Base-by-base conservation (phyloP, 30 jellyfish, hydroid and myxozoan genomes). In the Chrysaora quinquecirrha region DNA sequence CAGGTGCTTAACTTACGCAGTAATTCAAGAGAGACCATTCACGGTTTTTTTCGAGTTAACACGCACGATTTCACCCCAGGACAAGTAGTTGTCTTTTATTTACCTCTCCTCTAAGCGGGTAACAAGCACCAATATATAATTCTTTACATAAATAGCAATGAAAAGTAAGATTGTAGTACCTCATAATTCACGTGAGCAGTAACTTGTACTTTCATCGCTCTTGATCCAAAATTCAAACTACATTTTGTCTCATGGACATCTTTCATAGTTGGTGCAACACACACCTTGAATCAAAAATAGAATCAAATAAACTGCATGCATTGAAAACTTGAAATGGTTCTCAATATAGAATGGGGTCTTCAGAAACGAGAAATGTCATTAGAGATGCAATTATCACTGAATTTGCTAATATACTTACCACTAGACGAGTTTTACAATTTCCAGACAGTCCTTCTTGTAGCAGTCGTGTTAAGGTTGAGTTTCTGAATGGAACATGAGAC, bases 141-240 rank as follows among this genome's bases (percentile, higher is more conserved):
- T n/a, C n/a, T n/a, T n/a, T n/a, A n/a, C n/a, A n/a, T n/a, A n/a
- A n/a, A n/a, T n/a, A n/a, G n/a, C n/a, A n/a, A n/a, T n/a, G n/a
- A 27, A 64, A 64, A 64, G 23, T 52, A 19, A 2, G n/a, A n/a
- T 3, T 52, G 54, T 52, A 78, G 11, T 32, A 88, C 96, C 88
- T 94, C 99, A 38, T 94, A 94, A 72, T 94, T 94, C 54, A 94
- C 99, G 49, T 87, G 99, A 2, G 99, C 99, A 24, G 95, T 94
- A 23, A 94, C 99, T 84, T 94, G 97, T 28, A 94, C 97, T 76
- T 94, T 94, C 99, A 94, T 94, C 19, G 99, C 99, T 47, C 99
- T 97, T 35, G 99, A 94, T 19, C 99, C 99, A 54, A 94, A 94
- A 72, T 87, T 87, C 70, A 94, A 84, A 65, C 99, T 94, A 95